These are phyloP conservation scores for Threskiornis aethiopicus DNA, from an alignment of 2,797 vertebrate species.

Conservation along the genomic window DNA sequence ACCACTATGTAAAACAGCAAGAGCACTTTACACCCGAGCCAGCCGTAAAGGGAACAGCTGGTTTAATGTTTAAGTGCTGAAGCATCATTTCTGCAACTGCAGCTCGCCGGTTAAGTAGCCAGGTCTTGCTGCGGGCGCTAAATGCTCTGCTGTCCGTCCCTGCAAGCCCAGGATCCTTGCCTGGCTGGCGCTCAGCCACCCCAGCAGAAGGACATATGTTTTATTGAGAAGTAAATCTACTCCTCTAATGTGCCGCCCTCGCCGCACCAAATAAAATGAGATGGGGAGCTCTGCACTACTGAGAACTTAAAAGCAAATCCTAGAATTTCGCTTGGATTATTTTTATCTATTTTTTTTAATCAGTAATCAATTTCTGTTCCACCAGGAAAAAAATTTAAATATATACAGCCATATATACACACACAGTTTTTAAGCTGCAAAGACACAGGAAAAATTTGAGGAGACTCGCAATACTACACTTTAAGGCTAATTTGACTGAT, in stretches of 20 bases:
- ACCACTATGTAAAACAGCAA: slow-evolving; percentile 17
- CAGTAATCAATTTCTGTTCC: neutral
- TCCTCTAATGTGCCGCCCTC: neutral
- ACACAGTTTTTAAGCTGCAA: neutral
- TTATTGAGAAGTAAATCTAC: neutral
- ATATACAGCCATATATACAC: neutral
- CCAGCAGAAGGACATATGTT: neutral
- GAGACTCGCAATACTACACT: neutral
- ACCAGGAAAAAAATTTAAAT: neutral
- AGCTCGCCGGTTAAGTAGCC: neutral
- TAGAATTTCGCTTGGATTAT: neutral
- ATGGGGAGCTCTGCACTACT: neutral
- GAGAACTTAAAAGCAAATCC: neutral
- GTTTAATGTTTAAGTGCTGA: slow-evolving; percentile 7
- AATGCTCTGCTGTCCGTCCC: neutral
- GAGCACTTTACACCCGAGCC: slow-evolving; percentile 2
- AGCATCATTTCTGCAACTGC: slow-evolving; percentile 16
- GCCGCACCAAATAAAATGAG: neutral
- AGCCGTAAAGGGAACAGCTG: slow-evolving; percentile 26
- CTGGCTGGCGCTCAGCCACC: neutral
- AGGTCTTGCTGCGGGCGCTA: neutral
- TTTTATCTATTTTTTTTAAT: neutral
- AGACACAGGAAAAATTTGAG: neutral
- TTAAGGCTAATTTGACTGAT: neutral
- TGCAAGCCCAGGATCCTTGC: neutral